Base-by-base conservation (phyloP, 1,140 invertebrate genomes). In the Magallana ariakensis region DNA sequence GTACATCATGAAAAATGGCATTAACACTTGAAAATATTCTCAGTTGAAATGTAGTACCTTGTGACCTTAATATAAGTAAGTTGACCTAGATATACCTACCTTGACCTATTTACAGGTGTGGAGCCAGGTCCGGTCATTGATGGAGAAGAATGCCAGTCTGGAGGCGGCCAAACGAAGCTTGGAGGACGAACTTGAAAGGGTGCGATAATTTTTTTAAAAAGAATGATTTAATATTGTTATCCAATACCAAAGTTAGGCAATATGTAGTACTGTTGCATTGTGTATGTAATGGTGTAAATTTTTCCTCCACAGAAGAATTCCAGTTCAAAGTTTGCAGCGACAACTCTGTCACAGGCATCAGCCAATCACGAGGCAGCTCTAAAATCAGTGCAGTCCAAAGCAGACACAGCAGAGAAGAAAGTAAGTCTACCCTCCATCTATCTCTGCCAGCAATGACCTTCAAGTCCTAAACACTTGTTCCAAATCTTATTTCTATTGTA, bases 71-170 rank as follows among this genome's bases (percentile, higher is more conserved):
- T 46, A 46, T 46, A 4, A 5, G 33, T 46, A 46, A 46, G 33
- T 46, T 46, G 33, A 46, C 5, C 2, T 46, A 46, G 3, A 46
- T 46, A 46, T 46, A 46, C 33, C 33, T 46, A 46, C 5, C 5
- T 46, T 46, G 33, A 46, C 33, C 4, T 70, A 70, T 70, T 88
- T 80, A 5, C 82, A 94, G 93, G 90, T 92, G 13, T 92, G 91
- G 91, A 88, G 87, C 57, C 92, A 94, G 87, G 90, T 93, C 1
- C 75, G 92, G 57, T 91, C 87, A 26, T 85, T 93, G 46, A 93
- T 93, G 93, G 93, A 94, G 85, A 92, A 92, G 46, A 92, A 92
- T 87, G 86, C 91, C 57, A 89, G 87, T 4, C 85, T 94, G 22
- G 93, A 94, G 87, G 85, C 89, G 26, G 80, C 88, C 19, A 93